phyloP scores from a whole-genome alignment of 2,888 invertebrate species.

The Drosophila mulleri region DNA sequence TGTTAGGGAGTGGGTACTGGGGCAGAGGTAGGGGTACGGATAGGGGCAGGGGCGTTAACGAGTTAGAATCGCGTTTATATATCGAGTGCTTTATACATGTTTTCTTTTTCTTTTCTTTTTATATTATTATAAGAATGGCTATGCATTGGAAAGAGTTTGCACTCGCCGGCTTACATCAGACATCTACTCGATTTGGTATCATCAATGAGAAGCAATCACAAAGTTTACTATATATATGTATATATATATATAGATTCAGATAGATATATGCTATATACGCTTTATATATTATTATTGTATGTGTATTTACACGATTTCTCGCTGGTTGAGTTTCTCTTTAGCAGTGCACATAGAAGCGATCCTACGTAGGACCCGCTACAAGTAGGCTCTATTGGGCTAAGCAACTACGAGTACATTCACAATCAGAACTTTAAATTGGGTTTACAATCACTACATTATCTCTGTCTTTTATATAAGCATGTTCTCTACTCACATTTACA shows the following conservation, averaged over 20 bases:
- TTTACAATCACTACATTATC: conserved; percentile 13
- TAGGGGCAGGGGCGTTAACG: background rate
- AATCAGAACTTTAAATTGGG: conserved; percentile 15
- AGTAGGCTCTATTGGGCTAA: conserved; percentile 34
- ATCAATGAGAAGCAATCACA: conserved; percentile 81
- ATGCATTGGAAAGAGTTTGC: conserved; percentile 36
- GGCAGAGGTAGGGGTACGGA: background rate
- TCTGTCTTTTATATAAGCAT: conserved; percentile 17
- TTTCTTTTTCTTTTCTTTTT: too few relatives aligned
- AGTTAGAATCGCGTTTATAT: background rate
- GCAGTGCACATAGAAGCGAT: conserved; percentile 21
- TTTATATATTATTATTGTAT: conserved; percentile 24
- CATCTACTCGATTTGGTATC: conserved; percentile 37
- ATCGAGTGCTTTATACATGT: conserved; percentile 19
- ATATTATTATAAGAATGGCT: background rate
- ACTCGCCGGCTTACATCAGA: conserved; percentile 52
- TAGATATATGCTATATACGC: conserved; percentile 23
- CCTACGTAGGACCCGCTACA: conserved; percentile 23
- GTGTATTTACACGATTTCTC: conserved; percentile 64
- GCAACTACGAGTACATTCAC: conserved; percentile 47
- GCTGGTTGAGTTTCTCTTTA: conserved; percentile 7
- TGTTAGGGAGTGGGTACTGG: background rate
- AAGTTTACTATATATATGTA: conserved; percentile 59
- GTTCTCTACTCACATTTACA: conserved; percentile 59
- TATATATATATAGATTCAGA: conserved; percentile 26